Conservation (phyloP, 2,797 vertebrate species). For the Siniperca obscura region DNA sequence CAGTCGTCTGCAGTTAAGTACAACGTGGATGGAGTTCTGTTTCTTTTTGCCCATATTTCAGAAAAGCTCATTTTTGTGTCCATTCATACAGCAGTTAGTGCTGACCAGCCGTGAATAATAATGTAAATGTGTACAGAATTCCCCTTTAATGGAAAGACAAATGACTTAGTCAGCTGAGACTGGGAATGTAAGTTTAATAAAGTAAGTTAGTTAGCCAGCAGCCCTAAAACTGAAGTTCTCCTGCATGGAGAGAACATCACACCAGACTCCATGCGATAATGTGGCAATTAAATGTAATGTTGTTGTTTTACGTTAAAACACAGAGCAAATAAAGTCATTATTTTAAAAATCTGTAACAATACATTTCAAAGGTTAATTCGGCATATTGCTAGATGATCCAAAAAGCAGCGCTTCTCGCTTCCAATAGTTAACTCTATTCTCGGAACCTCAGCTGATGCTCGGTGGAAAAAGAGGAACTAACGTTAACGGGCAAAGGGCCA, state of each 20-base stretch:
- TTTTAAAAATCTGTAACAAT: fast-evolving
- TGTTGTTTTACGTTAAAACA: background rate
- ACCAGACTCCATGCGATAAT: background rate
- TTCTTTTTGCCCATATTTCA: too few relatives aligned
- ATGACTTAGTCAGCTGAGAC: background rate
- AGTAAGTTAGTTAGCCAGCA: background rate
- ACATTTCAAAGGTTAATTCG: background rate
- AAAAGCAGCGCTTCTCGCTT: background rate
- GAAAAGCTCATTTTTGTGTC: too few relatives aligned
- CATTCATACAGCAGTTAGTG: background rate
- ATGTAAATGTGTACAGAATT: background rate
- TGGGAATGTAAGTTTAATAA: background rate
- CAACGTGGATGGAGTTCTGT: background rate
- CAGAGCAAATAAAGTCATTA: background rate
- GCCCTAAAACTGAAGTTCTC: background rate
- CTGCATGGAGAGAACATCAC: background rate
- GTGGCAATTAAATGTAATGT: background rate
- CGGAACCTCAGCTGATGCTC: background rate
- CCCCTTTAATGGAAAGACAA: background rate
- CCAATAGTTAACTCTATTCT: fast-evolving
- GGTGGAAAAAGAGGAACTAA: background rate
- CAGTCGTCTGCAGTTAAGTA: background rate
- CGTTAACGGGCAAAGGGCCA: fast-evolving
- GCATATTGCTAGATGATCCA: fast-evolving
- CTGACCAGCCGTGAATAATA: background rate